Evolutionary conservation across 1,140 invertebrate genomes (phyloP).

Genomic region (Brachionus manjavacas): DNA sequence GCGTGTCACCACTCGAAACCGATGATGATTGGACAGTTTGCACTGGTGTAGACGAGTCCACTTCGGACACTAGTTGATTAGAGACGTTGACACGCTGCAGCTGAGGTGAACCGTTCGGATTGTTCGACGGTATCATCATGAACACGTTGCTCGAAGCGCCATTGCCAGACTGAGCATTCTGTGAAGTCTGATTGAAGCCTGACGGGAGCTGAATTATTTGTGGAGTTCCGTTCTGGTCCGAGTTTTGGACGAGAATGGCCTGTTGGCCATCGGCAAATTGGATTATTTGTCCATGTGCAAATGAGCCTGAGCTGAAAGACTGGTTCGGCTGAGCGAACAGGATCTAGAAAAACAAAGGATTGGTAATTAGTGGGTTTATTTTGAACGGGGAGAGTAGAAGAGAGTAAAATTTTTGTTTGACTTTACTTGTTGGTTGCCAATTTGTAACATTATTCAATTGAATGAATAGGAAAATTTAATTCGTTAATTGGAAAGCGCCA

Average conservation of each 20-base stretch:
- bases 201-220: constrained; percentile 1
- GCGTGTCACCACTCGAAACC: background rate
- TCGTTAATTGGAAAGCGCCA: constrained; percentile 12
- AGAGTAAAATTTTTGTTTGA: background rate
- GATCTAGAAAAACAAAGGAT: too few relatives aligned
- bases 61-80: background rate
- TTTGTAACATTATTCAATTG: constrained; percentile 34
- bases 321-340: background rate
- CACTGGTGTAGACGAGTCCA: background rate
- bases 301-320: background rate
- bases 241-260: constrained; percentile 28
- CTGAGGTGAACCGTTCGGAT: constrained; percentile 5
- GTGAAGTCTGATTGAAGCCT: background rate
- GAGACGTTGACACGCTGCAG: background rate
- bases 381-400: background rate
- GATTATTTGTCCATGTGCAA: constrained; percentile 25
- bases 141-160: background rate
- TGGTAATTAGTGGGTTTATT: background rate
- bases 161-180: background rate
- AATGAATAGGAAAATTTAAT: background rate
- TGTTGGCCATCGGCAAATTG: constrained; percentile 36
- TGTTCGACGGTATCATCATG: constrained; percentile 35
- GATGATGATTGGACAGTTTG: background rate
- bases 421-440: constrained; percentile 38
- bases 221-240: constrained; percentile 6